Evolutionary conservation across 1,140 invertebrate genomes (phyloP).

Genomic region (Asobara japonica): DNA sequence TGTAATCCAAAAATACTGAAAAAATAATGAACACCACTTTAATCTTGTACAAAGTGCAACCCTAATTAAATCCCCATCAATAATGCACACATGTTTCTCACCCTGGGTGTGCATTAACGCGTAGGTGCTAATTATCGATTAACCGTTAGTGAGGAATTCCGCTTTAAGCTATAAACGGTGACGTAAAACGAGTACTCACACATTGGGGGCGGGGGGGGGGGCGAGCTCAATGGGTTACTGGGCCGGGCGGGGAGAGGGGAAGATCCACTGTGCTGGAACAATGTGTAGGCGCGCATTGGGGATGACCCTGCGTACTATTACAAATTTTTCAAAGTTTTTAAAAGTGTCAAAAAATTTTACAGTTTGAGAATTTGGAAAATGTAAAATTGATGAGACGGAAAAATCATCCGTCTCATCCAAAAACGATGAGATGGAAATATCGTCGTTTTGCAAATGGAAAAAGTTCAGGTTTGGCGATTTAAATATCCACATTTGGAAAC

Average conservation of each 20-base stretch:
- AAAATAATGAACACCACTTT: not conserved
- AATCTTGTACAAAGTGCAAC: not conserved
- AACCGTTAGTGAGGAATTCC: slow-evolving; percentile 1
- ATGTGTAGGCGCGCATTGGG: not conserved
- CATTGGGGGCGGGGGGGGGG: not conserved
- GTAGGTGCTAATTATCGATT: slow-evolving; percentile 15
- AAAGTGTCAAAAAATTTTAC: no score
- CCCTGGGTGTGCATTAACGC: not conserved
- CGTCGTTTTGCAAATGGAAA: no score
- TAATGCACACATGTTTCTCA: not conserved
- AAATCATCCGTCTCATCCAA: no score
- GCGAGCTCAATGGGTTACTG: not conserved
- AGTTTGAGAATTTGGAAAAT: no score
- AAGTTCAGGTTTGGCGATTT: no score
- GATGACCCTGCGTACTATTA: no score
- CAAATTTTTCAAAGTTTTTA: no score
- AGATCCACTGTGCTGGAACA: not conserved
- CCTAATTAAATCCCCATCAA: not conserved
- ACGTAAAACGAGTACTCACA: not conserved
- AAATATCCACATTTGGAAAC: no score
- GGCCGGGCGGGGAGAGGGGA: not conserved
- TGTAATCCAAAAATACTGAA: not conserved
- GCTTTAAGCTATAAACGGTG: not conserved
- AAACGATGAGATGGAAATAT: no score
- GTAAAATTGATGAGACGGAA: no score